These are phyloP conservation scores for Siniperca scherzeri DNA, from an alignment of 2,797 vertebrate genomes.

Conservation along the genomic window DNA sequence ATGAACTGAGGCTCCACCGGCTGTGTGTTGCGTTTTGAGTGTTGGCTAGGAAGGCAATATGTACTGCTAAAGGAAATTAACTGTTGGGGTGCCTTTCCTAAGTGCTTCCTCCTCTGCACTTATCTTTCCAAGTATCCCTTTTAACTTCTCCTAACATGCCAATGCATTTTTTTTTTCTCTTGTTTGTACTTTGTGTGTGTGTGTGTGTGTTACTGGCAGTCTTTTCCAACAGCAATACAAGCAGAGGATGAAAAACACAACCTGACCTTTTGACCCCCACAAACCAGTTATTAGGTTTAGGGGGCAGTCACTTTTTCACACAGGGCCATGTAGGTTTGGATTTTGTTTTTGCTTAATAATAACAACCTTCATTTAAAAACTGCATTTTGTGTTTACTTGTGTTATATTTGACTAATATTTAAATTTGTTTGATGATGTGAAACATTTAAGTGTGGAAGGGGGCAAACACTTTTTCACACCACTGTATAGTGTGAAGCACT, in stretches of 20 bases:
- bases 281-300: too few relatives aligned
- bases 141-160: slow-evolving; percentile 59
- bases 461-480: too few relatives aligned
- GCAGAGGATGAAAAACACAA: slow-evolving; percentile 41
- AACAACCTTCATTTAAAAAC: too few relatives aligned
- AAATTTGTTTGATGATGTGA: too few relatives aligned
- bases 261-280: slow-evolving; percentile 54
- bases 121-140: slow-evolving; percentile 65
- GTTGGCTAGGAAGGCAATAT: slow-evolving; percentile 58
- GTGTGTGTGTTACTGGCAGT: slow-evolving; percentile 28
- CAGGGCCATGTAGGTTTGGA: too few relatives aligned
- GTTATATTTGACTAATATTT: too few relatives aligned
- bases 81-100: slow-evolving; percentile 62
- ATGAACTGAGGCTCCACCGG: slow-evolving; percentile 53
- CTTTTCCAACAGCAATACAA: slow-evolving; percentile 40
- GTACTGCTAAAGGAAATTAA: slow-evolving; percentile 64
- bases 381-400: too few relatives aligned
- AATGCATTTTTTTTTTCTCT: slow-evolving; percentile 38
- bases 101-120: slow-evolving; percentile 70
- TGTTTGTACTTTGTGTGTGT: slow-evolving; percentile 43
- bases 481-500: too few relatives aligned
- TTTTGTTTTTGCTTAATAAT: too few relatives aligned
- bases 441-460: too few relatives aligned
- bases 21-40: slow-evolving; percentile 34
- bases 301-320: too few relatives aligned